Evolutionary conservation across 1,140 invertebrate genomes (phyloP).

Genomic region (Plutomurus gul): DNA sequence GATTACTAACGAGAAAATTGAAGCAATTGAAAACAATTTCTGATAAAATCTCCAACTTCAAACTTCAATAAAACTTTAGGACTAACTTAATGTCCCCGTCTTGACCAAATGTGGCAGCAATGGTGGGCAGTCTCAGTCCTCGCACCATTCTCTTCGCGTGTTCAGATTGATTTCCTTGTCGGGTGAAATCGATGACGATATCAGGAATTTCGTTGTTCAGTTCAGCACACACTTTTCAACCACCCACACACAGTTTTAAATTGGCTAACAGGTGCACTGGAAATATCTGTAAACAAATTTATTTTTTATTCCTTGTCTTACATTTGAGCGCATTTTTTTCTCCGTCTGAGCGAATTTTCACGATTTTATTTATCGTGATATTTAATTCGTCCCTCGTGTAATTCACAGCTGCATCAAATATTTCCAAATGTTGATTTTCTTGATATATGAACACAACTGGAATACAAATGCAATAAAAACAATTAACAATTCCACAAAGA

Average conservation of each 20-base stretch:
- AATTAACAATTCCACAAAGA: too few relatives aligned
- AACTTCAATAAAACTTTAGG: too few relatives aligned
- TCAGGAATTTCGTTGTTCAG: slow-evolving; percentile 70
- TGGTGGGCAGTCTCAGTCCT: slow-evolving; percentile 76
- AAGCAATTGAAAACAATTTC: neutral
- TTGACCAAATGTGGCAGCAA: slow-evolving; percentile 81
- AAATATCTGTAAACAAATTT: neutral
- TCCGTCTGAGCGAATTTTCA: slow-evolving; percentile 68
- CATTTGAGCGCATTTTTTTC: slow-evolving; percentile 68
- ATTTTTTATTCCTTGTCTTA: slow-evolving; percentile 57
- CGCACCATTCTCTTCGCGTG: slow-evolving; percentile 79
- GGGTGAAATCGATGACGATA: slow-evolving; percentile 77
- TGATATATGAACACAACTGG: slow-evolving; percentile 75
- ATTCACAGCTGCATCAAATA: slow-evolving; percentile 69
- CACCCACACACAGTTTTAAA: too few relatives aligned
- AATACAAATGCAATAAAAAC: too few relatives aligned
- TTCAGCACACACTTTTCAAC: slow-evolving; percentile 68
- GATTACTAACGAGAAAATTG: neutral
- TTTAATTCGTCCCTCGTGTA: slow-evolving; percentile 70
- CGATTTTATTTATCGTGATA: slow-evolving; percentile 65
- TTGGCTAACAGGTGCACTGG: neutral
- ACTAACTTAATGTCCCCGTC: slow-evolving; percentile 70
- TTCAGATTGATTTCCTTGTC: slow-evolving; percentile 74
- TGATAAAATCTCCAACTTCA: neutral
- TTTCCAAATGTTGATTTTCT: slow-evolving; percentile 68